Evolutionary conservation across 2,797 vertebrate species (phyloP).

Genomic region (Syngnathus acus): DNA sequence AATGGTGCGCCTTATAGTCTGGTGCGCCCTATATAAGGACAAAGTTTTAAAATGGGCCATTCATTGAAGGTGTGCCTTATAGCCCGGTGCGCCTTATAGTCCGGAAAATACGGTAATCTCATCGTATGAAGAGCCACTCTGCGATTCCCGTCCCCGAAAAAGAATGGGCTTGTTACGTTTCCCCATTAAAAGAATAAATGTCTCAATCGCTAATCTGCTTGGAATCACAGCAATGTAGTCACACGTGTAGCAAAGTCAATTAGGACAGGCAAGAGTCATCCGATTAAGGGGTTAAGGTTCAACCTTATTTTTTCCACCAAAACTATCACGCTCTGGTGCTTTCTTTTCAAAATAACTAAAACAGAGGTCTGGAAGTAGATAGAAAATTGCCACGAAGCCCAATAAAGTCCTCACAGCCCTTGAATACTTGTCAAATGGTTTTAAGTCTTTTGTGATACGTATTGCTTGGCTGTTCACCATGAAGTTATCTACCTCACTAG

Average conservation of each 20-base stretch:
- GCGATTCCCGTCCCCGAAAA: not conserved
- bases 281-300: not conserved
- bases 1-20: no score
- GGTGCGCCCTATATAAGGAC: no score
- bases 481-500: not conserved
- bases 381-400: not conserved
- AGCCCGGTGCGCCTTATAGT: no score
- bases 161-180: not conserved
- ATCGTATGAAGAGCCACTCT: not conserved
- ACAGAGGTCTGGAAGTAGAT: not conserved
- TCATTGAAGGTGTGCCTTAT: no score
- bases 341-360: not conserved
- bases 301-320: not conserved
- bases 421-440: not conserved
- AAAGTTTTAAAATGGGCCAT: no score
- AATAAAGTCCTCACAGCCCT: not conserved
- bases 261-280: conserved; percentile 6
- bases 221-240: conserved; percentile 3
- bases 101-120: not conserved
- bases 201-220: conserved; percentile 4
- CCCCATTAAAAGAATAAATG: not conserved
- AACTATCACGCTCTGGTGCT: not conserved
- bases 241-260: conserved; percentile 5
- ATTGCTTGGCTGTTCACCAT: not conserved
- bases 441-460: no score